phyloP scores from a whole-genome alignment of 2,888 invertebrate species.

The Cephus pulcher region DNA sequence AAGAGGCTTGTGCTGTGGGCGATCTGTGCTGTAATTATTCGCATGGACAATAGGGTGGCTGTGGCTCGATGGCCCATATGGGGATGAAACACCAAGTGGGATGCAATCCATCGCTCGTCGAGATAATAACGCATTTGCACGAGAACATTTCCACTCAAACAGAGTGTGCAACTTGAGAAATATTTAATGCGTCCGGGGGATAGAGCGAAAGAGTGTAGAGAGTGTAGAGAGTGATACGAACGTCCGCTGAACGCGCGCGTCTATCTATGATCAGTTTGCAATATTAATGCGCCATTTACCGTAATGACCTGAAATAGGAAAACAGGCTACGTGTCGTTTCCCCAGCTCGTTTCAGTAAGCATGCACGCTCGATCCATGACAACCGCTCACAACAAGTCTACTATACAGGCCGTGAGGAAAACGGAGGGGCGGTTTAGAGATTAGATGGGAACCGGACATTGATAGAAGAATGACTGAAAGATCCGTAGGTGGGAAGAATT shows the following conservation, averaged over 20 bases:
- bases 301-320: constrained; percentile 42
- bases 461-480: no score
- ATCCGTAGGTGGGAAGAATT: no score
- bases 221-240: no score
- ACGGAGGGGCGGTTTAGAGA: no score
- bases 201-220: neutral
- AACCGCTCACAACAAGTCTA: constrained; percentile 32
- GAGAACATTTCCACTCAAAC: neutral
- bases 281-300: constrained; percentile 53
- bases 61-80: neutral
- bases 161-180: constrained; percentile 33
- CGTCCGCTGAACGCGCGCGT: constrained; percentile 31
- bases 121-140: constrained; percentile 1
- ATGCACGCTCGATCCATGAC: constrained; percentile 34
- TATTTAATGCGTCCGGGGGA: constrained; percentile 43
- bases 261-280: constrained; percentile 51
- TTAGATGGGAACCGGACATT: no score
- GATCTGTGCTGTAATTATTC: no score
- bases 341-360: constrained; percentile 4
- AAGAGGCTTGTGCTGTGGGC: no score
- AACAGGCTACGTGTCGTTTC: constrained; percentile 20
- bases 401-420: neutral
- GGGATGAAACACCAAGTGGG: neutral
- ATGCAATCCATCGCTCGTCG: neutral
- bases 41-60: no score